Evolutionary conservation across 1,140 invertebrate genomes (phyloP).

Genomic region (Cyrtorhinus lividipennis): DNA sequence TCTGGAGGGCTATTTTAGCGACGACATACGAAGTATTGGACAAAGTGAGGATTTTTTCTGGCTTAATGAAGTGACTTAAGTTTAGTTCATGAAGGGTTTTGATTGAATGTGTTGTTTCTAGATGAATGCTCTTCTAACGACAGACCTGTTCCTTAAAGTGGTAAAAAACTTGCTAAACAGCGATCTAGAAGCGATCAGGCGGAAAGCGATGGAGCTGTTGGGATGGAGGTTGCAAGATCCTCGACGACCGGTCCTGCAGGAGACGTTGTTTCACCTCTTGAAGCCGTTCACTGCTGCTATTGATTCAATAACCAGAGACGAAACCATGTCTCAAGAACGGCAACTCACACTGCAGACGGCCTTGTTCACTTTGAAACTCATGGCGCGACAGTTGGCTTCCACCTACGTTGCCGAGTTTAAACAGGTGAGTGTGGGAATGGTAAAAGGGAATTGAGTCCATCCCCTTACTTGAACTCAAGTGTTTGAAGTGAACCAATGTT

Average conservation of each 20-base stretch:
- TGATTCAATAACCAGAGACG: slow-evolving; percentile 38
- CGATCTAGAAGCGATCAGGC: slow-evolving; percentile 48
- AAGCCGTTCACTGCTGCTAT: slow-evolving; percentile 36
- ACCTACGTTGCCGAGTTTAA: slow-evolving; percentile 48
- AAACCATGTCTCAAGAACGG: slow-evolving; percentile 28
- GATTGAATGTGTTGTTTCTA: slow-evolving; percentile 18
- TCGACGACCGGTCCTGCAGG: slow-evolving; percentile 30
- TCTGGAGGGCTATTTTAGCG: slow-evolving; percentile 63
- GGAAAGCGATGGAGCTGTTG: slow-evolving; percentile 68
- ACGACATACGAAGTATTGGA: slow-evolving; percentile 62
- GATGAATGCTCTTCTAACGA: slow-evolving; percentile 58
- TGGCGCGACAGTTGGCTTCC: slow-evolving; percentile 51
- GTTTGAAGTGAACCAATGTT: not conserved
- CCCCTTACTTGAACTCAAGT: not conserved
- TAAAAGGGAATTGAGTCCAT: no score
- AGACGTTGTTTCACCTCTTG: slow-evolving; percentile 40
- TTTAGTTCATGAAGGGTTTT: not conserved
- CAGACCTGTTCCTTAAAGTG: slow-evolving; percentile 59
- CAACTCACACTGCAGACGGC: slow-evolving; percentile 58
- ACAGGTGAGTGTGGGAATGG: slow-evolving; percentile 28
- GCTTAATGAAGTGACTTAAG: no score
- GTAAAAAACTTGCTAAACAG: slow-evolving; percentile 54
- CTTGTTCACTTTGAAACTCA: slow-evolving; percentile 61
- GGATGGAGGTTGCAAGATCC: slow-evolving; percentile 56
- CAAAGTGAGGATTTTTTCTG: slow-evolving; percentile 33